Percentiles rank a stretch among this genome's conserved stretches.
Evolutionary conservation across 2,113 vertebrate species (phyloP).

Genomic region (Pimephales promelas): DNA sequence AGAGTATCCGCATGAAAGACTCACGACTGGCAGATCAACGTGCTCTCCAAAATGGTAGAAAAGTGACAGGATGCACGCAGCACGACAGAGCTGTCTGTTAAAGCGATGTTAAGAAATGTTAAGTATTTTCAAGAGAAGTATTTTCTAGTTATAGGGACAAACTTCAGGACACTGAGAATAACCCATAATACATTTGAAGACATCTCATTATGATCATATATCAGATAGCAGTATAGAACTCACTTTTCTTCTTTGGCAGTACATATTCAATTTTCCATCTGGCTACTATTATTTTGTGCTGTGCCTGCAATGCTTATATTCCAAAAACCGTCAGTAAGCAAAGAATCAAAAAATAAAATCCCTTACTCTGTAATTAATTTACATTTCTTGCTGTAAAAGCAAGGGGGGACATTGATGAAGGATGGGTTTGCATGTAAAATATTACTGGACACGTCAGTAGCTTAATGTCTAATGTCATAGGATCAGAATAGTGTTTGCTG

Average conservation of each 20-base stretch:
- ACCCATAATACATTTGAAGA: no score
- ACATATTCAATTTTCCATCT: neutral
- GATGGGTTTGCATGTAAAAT: slow-evolving; percentile 32
- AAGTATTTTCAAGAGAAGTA: neutral
- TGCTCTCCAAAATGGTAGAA: no score
- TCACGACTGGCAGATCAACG: no score
- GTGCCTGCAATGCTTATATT: neutral
- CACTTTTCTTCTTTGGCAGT: neutral
- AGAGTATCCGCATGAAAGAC: no score
- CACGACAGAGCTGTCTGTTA: no score
- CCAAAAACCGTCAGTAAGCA: neutral
- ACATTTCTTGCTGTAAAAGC: neutral
- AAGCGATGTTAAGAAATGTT: no score
- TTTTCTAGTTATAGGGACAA: neutral
- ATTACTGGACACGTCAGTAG: slow-evolving; percentile 37
- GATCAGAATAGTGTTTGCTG: slow-evolving; percentile 56
- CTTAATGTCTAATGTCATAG: slow-evolving; percentile 45
- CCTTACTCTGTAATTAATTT: neutral
- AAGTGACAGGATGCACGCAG: no score
- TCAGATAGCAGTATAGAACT: neutral
- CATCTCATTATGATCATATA: neutral
- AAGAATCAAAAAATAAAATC: neutral
- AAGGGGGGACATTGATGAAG: neutral
- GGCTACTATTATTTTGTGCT: neutral
- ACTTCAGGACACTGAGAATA: neutral